A percentile compares a stretch with the other conserved stretches of the same genome.
phyloP scores from a whole-genome alignment of 2,797 vertebrate species.

The Coregonus sp. region DNA sequence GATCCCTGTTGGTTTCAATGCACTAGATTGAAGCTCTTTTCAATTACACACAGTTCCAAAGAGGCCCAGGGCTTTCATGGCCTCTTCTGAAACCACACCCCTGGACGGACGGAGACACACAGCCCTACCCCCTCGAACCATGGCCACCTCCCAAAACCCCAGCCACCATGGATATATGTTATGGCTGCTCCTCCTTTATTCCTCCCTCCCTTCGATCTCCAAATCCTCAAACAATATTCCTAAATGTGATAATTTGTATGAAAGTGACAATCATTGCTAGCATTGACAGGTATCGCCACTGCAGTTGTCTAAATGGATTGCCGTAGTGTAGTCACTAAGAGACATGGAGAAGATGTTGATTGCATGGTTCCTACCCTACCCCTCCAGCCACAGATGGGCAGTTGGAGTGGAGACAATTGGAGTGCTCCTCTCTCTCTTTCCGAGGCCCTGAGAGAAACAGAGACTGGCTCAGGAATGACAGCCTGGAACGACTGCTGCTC shows the following conservation, averaged over 20 bases:
- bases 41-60: slow-evolving; percentile 63
- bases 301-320: neutral
- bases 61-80: slow-evolving; percentile 60
- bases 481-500: slow-evolving; percentile 5
- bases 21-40: slow-evolving; percentile 66
- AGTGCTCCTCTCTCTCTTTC: slow-evolving; percentile 17
- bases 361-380: neutral
- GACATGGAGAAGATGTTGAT: neutral
- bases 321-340: neutral
- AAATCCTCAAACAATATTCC: neutral
- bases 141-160: neutral
- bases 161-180: neutral
- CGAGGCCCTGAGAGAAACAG: slow-evolving; percentile 23
- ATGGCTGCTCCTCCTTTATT: neutral
- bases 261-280: neutral
- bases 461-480: slow-evolving; percentile 25
- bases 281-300: neutral
- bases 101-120: neutral
- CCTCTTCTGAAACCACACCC: slow-evolving; percentile 53
- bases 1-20: slow-evolving; percentile 62
- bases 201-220: neutral
- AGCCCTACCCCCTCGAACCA: neutral
- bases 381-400: slow-evolving; percentile 31
- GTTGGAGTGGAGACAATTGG: slow-evolving; percentile 24
- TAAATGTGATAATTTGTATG: neutral